Conservation (phyloP, 2,888 invertebrate genomes). For the Lycaena phlaeas region DNA sequence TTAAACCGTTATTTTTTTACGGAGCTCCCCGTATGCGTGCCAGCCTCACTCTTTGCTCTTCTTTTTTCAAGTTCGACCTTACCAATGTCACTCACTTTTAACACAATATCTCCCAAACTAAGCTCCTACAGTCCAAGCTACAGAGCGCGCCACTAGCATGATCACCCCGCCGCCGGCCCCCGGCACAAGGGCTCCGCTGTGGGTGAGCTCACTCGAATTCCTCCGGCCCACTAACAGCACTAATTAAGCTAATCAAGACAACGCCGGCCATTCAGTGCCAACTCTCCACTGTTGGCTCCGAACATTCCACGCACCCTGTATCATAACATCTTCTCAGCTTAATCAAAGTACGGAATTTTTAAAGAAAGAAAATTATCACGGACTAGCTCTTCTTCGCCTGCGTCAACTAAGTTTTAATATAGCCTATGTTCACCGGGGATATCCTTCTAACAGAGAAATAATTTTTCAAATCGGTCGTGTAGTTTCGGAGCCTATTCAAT, state of each 20-base stretch:
- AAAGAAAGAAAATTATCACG: too few species aligned
- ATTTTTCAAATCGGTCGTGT: too few species aligned
- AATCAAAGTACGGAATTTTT: background rate
- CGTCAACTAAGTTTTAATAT: background rate
- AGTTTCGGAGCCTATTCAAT: too few species aligned
- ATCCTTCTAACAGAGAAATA: too few species aligned
- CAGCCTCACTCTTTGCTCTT: too few species aligned
- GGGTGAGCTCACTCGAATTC: constrained; percentile 1
- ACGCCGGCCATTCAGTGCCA: background rate
- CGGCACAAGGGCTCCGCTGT: background rate
- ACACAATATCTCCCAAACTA: background rate
- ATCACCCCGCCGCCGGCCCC: background rate
- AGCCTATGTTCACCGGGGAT: background rate
- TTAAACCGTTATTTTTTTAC: too few species aligned
- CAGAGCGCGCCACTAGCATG: background rate
- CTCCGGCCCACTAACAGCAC: constrained; percentile 3
- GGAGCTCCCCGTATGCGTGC: too few species aligned
- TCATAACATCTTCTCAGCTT: background rate
- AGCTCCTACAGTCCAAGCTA: background rate
- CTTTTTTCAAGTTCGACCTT: too few species aligned
- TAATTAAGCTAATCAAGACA: background rate
- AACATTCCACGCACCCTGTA: background rate
- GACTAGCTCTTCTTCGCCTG: too few species aligned
- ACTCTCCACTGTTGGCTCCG: background rate
- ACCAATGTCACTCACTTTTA: too few species aligned